Conservation (phyloP, 2,888 invertebrate genomes). For the Amiota communis region DNA sequence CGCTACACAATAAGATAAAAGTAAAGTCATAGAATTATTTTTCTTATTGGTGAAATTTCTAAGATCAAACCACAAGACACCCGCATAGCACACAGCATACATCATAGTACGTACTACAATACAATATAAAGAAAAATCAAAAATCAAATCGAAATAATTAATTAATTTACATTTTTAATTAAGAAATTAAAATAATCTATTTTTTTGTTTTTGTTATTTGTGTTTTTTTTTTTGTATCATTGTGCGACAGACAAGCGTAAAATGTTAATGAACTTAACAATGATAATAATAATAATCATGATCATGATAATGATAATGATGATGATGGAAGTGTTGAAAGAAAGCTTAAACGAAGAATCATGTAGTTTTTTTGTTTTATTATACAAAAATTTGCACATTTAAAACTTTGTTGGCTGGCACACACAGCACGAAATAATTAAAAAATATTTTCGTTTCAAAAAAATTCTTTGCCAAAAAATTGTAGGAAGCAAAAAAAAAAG, state of each 20-base stretch:
- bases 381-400: conserved; percentile 21
- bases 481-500: conserved; percentile 1
- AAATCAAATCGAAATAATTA: not conserved
- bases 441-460: conserved; percentile 14
- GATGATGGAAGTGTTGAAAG: conserved; percentile 50
- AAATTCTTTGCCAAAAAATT: not conserved
- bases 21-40: not conserved
- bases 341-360: conserved; percentile 18
- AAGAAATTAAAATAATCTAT: conserved; percentile 5
- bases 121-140: conserved; percentile 8
- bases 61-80: conserved; percentile 35
- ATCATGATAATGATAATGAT: conserved; percentile 27
- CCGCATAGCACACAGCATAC: conserved; percentile 39
- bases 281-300: not conserved
- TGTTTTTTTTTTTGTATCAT: conserved; percentile 27
- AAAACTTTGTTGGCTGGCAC: not conserved
- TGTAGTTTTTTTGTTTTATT: conserved; percentile 1
- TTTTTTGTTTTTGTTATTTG: conserved; percentile 30
- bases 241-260: conserved; percentile 1
- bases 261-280: conserved; percentile 60
- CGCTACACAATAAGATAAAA: not conserved
- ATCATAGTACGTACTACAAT: no score
- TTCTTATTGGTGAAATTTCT: conserved; percentile 9
- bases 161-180: conserved; percentile 55
- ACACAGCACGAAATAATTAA: conserved; percentile 54